Evolutionary conservation across 2,888 invertebrate genomes (phyloP).

Genomic region (Ectemnius lituratus): DNA sequence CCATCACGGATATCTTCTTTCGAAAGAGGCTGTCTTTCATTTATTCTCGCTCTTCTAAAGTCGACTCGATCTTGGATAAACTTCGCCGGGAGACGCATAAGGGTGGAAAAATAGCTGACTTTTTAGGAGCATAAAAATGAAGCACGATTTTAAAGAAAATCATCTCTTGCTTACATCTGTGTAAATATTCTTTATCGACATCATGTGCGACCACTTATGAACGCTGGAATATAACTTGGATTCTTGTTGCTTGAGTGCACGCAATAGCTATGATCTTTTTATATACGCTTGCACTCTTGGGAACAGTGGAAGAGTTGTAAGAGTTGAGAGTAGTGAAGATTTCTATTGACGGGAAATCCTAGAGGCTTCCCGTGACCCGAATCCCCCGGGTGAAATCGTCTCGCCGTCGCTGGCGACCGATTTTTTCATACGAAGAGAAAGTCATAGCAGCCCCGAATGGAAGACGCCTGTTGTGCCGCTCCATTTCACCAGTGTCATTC

Average conservation of each 20-base stretch:
- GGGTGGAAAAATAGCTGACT: neutral
- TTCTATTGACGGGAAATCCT: constrained; percentile 15
- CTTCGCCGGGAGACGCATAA: neutral
- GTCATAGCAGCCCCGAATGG: constrained; percentile 32
- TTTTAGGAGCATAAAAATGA: no score
- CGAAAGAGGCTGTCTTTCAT: neutral
- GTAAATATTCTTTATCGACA: neutral
- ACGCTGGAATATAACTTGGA: no score
- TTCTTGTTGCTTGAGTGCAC: no score
- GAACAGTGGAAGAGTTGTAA: no score
- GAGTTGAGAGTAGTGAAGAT: constrained; percentile 2
- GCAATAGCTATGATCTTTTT: no score
- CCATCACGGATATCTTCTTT: neutral
- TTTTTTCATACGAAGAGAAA: constrained; percentile 62
- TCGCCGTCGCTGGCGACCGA: constrained; percentile 17
- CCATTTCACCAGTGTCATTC: constrained; percentile 46
- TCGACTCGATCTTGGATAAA: neutral
- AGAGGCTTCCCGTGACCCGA: constrained; percentile 39
- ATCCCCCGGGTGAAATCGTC: constrained; percentile 55
- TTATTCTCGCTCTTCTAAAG: neutral
- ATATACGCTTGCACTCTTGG: no score
- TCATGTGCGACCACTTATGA: neutral
- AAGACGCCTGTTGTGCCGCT: constrained; percentile 13
- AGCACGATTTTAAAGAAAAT: no score
- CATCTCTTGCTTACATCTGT: neutral